These are phyloP conservation scores for Discoglossus pictus DNA, from an alignment of 2,797 vertebrate genomes.

Conservation along the genomic window DNA sequence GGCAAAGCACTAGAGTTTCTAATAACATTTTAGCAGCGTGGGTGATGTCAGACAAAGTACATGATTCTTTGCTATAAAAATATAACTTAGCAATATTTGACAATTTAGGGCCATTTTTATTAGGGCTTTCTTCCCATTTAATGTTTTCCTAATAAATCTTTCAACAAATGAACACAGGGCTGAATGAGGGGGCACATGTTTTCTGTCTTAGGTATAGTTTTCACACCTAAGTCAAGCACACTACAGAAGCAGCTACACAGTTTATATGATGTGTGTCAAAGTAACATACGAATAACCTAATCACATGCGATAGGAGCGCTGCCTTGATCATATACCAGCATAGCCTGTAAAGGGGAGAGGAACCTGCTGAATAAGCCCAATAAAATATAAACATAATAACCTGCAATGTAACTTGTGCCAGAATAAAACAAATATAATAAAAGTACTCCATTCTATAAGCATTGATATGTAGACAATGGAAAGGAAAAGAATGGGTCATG, in stretches of 20 bases:
- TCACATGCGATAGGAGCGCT: constrained; percentile 25
- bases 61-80: constrained; percentile 49
- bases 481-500: too few species aligned
- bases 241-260: constrained; percentile 45
- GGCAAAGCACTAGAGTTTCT: constrained; percentile 28
- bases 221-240: constrained; percentile 42
- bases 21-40: constrained; percentile 46
- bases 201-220: constrained; percentile 49
- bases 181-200: constrained; percentile 44
- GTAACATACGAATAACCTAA: constrained; percentile 29
- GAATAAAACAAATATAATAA: too few species aligned
- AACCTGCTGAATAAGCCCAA: too few species aligned
- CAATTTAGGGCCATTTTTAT: constrained; percentile 52
- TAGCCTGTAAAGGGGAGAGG: too few species aligned
- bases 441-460: too few species aligned
- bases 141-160: constrained; percentile 51
- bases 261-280: constrained; percentile 38
- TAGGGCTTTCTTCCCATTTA: constrained; percentile 51
- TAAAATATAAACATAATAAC: too few species aligned
- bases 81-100: constrained; percentile 49
- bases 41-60: constrained; percentile 51
- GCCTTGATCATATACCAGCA: too few species aligned
- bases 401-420: too few species aligned
- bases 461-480: too few species aligned
- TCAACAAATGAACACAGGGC: constrained; percentile 47